These are phyloP conservation scores for Gymnogyps californianus DNA, from an alignment of 2,113 vertebrate species.

Conservation along the genomic window DNA sequence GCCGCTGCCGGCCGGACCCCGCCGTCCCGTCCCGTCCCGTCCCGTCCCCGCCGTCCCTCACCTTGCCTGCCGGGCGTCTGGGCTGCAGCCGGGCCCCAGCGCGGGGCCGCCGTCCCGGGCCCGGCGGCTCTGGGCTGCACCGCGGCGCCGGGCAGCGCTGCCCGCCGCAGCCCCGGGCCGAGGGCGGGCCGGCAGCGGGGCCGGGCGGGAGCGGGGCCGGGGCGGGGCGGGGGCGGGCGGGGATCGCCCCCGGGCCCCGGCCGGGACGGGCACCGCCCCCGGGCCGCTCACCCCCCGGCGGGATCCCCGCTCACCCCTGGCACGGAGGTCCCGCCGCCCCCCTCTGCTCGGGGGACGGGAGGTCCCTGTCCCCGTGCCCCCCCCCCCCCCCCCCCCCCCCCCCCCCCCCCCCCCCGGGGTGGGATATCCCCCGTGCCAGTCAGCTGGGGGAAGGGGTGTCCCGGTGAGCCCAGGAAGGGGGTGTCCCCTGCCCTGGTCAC, in stretches of 20 bases:
- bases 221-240: neutral
- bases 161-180: neutral
- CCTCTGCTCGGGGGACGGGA: too few species aligned
- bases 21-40: too few species aligned
- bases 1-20: too few species aligned
- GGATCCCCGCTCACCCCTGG: neutral
- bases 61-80: neutral
- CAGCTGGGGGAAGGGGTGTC: neutral
- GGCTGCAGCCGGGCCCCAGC: too few species aligned
- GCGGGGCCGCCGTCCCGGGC: too few species aligned
- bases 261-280: neutral
- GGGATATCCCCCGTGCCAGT: neutral
- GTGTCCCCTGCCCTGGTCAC: neutral
- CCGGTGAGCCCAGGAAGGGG: neutral
- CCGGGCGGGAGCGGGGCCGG: neutral
- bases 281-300: neutral
- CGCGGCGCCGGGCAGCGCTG: too few species aligned
- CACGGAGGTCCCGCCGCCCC: neutral
- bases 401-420: neutral
- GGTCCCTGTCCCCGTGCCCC: neutral
- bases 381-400: too few species aligned
- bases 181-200: neutral
- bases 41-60: neutral
- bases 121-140: too few species aligned
- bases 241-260: neutral